Evolutionary conservation across 2,888 invertebrate genomes (phyloP).

Genomic region (Tethea ocularis): DNA sequence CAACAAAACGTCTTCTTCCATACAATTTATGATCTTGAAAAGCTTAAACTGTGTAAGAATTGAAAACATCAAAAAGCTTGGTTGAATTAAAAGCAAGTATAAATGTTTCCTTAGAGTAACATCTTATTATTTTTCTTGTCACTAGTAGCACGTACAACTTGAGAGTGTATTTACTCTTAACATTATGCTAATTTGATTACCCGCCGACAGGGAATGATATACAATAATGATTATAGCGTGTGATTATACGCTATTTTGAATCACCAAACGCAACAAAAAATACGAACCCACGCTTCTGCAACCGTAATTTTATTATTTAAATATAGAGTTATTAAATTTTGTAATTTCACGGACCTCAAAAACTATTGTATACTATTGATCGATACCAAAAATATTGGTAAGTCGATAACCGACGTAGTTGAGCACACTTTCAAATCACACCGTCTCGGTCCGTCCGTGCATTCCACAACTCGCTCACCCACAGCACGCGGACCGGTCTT

Average conservation of each 20-base stretch:
- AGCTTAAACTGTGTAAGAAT: background rate
- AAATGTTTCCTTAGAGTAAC: too few species aligned
- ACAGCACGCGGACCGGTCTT: conserved; percentile 79
- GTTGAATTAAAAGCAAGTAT: too few species aligned
- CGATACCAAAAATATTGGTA: background rate
- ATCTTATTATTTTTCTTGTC: background rate
- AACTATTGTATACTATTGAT: conserved; percentile 11
- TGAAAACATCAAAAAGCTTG: too few species aligned
- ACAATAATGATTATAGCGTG: conserved; percentile 47
- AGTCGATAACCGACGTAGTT: conserved; percentile 57
- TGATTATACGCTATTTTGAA: conserved; percentile 65
- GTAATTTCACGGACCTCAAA: conserved; percentile 11
- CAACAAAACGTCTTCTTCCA: background rate
- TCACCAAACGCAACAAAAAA: conserved; percentile 41
- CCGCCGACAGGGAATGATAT: conserved; percentile 50
- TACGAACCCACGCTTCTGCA: conserved; percentile 37
- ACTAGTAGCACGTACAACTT: conserved; percentile 38
- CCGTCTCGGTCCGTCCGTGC: conserved; percentile 72
- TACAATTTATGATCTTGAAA: background rate
- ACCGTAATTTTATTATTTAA: conserved; percentile 22
- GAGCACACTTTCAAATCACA: conserved; percentile 78
- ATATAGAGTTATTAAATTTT: conserved; percentile 9
- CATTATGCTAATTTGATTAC: conserved; percentile 68
- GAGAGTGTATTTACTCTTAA: conserved; percentile 27
- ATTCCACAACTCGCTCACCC: conserved; percentile 83